These are phyloP conservation scores for Diplodus sargus DNA, from an alignment of 2,797 vertebrate species.

Conservation along the genomic window DNA sequence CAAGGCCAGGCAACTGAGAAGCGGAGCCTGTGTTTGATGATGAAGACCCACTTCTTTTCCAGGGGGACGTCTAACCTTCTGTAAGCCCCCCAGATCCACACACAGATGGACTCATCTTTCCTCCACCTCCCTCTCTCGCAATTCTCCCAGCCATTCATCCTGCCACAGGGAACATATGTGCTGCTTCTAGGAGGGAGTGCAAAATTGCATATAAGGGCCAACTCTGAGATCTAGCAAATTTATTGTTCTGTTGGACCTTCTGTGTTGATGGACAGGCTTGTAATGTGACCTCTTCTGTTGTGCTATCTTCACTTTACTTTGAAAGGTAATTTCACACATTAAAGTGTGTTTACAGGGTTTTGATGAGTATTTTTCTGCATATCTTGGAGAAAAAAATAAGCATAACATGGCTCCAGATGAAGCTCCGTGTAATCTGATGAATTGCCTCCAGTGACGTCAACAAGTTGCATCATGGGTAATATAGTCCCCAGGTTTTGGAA, in stretches of 20 bases:
- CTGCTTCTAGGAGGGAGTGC: constrained; percentile 69
- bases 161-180: constrained; percentile 81
- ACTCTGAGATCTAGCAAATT: constrained; percentile 69
- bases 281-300: constrained; percentile 8
- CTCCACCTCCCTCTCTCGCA: constrained; percentile 51
- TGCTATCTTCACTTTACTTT: constrained; percentile 17
- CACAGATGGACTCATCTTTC: constrained; percentile 79
- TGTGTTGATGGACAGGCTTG: constrained; percentile 64
- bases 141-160: constrained; percentile 71
- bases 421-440: too few relatives aligned
- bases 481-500: too few relatives aligned
- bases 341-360: too few relatives aligned
- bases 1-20: constrained; percentile 49
- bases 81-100: constrained; percentile 73
- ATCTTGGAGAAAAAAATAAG: too few relatives aligned
- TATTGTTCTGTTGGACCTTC: constrained; percentile 70
- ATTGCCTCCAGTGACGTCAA: too few relatives aligned
- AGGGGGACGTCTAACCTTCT: constrained; percentile 71
- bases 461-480: too few relatives aligned
- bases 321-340: too few relatives aligned
- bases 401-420: too few relatives aligned
- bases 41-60: constrained; percentile 63
- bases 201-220: constrained; percentile 70
- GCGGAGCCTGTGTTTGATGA: constrained; percentile 46
- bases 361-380: too few relatives aligned